phyloP scores from a whole-genome alignment of 2,888 invertebrate species.

The Pomacea canaliculata region DNA sequence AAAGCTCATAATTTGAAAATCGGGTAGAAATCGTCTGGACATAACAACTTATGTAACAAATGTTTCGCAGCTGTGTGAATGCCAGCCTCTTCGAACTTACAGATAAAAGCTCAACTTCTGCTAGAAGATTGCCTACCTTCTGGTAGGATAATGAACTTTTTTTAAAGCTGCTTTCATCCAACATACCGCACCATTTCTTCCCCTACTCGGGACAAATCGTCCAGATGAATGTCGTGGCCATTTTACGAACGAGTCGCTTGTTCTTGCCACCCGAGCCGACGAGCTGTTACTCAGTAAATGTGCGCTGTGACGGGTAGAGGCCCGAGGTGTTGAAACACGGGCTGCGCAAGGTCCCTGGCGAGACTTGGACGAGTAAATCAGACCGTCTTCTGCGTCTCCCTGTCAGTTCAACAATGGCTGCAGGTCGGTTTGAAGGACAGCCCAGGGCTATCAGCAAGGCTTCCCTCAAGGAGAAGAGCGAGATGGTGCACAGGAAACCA shows the following conservation, averaged over 20 bases:
- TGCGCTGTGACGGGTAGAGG: background rate
- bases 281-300: slow-evolving; percentile 9
- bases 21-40: no score
- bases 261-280: slow-evolving; percentile 3
- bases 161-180: background rate
- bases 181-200: background rate
- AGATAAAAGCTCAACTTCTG: no score
- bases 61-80: no score
- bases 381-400: background rate
- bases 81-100: no score
- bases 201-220: background rate
- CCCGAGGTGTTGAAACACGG: slow-evolving; percentile 4
- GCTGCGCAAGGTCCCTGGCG: slow-evolving; percentile 6
- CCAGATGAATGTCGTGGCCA: background rate
- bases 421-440: background rate
- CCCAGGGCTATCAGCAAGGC: background rate
- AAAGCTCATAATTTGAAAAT: no score
- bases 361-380: slow-evolving; percentile 5
- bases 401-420: background rate
- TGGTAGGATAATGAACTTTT: no score
- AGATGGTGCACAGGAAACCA: background rate
- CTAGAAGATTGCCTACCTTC: no score
- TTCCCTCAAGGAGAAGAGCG: background rate
- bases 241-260: no score
- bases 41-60: no score